Base-by-base conservation (phyloP, 2,797 vertebrate genomes). In the Callimico goeldii region DNA sequence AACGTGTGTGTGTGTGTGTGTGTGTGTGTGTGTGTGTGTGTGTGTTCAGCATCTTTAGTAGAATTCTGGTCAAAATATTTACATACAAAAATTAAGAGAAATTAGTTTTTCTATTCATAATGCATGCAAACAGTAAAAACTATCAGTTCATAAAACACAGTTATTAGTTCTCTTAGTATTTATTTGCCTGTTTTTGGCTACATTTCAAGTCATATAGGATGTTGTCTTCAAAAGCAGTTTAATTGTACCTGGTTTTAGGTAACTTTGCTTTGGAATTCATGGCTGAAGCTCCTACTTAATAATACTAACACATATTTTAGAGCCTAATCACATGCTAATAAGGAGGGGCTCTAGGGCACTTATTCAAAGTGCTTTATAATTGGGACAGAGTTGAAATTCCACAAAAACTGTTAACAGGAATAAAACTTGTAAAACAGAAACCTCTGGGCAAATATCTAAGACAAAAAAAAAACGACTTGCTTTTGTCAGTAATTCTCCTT, bases 341-440 rank as follows among this genome's bases (percentile, higher is more conserved):
- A 82, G 43, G 24, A 95, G 19, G 24, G 14, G 1, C 39, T 81
- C 58, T 46, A 50, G 50, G 24, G 41, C 70, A 93, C 55, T 26
- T 89, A 79, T 61, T 84, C 52, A 55, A 82, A 93, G 50, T 36
- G 14, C 3, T 92, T 82, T 83, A 64, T 70, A 96, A 94, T 89
- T 81, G 73, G 24, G 58, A 46, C 20, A 86, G 26, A 85, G 22
- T 75, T 94, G 70, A 88, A 93, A 96, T 96, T 91, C 30, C 36
- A 76, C 22, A 61, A 30, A 95, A 94, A 39, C 10, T 50, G 2
- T 48, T 83, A 84, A 94, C 17, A 86, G 57, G 79, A 91, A 83
- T 28, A 95, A 95, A 91, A 7, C 5, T 61, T 90, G 33, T 84
- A 46, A 95, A 92, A 81, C 28, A 91, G 58, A 7, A 98, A 88